Evolutionary conservation across 1,140 invertebrate genomes (phyloP).

Genomic region (Littorina saxatilis): DNA sequence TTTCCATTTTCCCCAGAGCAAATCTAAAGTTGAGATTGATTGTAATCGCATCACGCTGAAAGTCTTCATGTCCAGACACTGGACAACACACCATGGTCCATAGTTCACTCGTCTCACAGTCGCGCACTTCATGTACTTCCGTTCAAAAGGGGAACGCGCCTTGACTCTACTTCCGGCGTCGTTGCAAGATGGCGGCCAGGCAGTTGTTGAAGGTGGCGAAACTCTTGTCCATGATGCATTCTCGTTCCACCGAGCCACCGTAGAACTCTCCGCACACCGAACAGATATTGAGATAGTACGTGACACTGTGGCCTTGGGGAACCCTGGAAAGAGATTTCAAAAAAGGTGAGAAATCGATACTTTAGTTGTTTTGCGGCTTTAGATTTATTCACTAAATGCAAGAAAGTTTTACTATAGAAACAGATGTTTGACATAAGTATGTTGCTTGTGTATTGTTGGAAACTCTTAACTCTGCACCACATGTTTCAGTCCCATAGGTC

Average conservation of each 20-base stretch:
- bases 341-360: neutral
- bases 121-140: neutral
- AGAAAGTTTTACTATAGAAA: neutral
- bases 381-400: neutral
- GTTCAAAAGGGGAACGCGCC: neutral
- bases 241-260: neutral
- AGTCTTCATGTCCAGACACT: no score
- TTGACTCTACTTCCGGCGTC: constrained; percentile 17
- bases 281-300: constrained; percentile 21
- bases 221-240: constrained; percentile 14
- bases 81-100: no score
- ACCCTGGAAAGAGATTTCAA: constrained; percentile 30
- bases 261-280: constrained; percentile 19
- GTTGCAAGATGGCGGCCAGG: constrained; percentile 20
- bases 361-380: no score
- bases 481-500: neutral
- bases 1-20: no score
- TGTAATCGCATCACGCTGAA: no score
- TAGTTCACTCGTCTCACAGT: neutral
- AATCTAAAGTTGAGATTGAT: no score
- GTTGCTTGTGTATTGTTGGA: neutral
- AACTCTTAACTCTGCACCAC: neutral
- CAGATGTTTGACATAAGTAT: neutral
- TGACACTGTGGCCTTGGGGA: constrained; percentile 17
- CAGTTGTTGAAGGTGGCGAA: constrained; percentile 23